A percentile compares a stretch with the other conserved stretches of the same genome.
Evolutionary conservation across 2,888 invertebrate genomes (phyloP).

Genomic region (Phaonia tiefii): DNA sequence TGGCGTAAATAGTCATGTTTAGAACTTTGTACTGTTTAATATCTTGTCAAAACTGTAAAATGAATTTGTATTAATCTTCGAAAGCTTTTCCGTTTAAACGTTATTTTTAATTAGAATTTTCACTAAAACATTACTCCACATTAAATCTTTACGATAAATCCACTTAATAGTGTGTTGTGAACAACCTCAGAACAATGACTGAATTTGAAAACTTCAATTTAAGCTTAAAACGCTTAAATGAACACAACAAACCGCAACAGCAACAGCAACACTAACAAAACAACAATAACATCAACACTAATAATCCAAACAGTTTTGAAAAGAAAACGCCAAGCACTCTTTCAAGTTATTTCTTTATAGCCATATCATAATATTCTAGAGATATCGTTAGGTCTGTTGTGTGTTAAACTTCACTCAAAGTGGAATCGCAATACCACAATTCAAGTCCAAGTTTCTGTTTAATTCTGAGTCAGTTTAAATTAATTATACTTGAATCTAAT

Average conservation of each 20-base stretch:
- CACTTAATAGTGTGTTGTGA: constrained; percentile 57
- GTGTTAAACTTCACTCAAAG: constrained; percentile 33
- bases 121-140: neutral
- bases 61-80: neutral
- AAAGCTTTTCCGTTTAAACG: too few species aligned
- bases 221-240: constrained; percentile 29
- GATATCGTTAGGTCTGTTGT: neutral
- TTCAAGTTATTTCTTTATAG: neutral
- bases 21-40: constrained; percentile 41
- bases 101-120: too few species aligned
- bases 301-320: neutral
- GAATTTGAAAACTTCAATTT: constrained; percentile 45
- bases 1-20: constrained; percentile 78
- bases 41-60: neutral
- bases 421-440: neutral
- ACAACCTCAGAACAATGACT: constrained; percentile 66
- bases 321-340: constrained; percentile 36
- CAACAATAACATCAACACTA: neutral
- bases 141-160: constrained; percentile 47
- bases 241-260: neutral
- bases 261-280: neutral
- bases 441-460: constrained; percentile 50
- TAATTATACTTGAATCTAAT: too few species aligned
- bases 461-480: constrained; percentile 54
- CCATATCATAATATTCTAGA: too few species aligned